These are phyloP conservation scores for Diarsia mendica DNA, from an alignment of 2,888 invertebrate genomes.

Conservation along the genomic window DNA sequence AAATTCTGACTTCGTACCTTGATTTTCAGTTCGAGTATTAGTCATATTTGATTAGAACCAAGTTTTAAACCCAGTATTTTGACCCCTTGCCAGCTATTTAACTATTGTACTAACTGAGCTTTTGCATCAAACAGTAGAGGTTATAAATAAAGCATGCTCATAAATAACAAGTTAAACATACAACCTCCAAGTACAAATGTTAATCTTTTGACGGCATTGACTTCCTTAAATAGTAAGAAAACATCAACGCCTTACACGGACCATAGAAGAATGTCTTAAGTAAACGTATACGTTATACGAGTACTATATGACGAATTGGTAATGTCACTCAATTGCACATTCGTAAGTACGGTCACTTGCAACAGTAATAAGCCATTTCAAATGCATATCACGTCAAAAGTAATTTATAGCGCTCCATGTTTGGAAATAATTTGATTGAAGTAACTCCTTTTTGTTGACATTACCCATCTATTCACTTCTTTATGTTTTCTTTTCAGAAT, in stretches of 20 bases:
- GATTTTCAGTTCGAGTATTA: slow-evolving; percentile 19
- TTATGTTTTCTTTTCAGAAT: slow-evolving; percentile 36
- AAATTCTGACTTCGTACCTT: slow-evolving; percentile 41
- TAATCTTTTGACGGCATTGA: slow-evolving; percentile 54
- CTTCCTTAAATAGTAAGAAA: slow-evolving; percentile 58
- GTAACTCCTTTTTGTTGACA: slow-evolving; percentile 50
- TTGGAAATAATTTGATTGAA: slow-evolving; percentile 33
- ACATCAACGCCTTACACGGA: slow-evolving; percentile 52
- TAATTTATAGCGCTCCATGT: slow-evolving; percentile 36
- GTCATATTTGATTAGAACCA: slow-evolving; percentile 15
- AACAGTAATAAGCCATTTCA: slow-evolving; percentile 50
- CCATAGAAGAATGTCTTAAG: slow-evolving; percentile 51
- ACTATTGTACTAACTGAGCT: slow-evolving; percentile 27
- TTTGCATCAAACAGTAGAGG: slow-evolving; percentile 34
- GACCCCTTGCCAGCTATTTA: background rate
- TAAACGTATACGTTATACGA: slow-evolving; percentile 33
- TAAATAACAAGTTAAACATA: slow-evolving; percentile 47
- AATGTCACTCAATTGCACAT: slow-evolving; percentile 57
- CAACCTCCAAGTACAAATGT: slow-evolving; percentile 53
- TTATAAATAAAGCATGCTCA: slow-evolving; percentile 27
- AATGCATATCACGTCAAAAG: slow-evolving; percentile 53
- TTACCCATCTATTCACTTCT: slow-evolving; percentile 22
- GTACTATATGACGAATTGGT: slow-evolving; percentile 58
- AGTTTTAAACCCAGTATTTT: slow-evolving; percentile 3
- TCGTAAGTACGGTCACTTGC: slow-evolving; percentile 41